These are phyloP conservation scores for Zaprionus lachaisei DNA, from an alignment of 1,140 invertebrate species.

Conservation along the genomic window DNA sequence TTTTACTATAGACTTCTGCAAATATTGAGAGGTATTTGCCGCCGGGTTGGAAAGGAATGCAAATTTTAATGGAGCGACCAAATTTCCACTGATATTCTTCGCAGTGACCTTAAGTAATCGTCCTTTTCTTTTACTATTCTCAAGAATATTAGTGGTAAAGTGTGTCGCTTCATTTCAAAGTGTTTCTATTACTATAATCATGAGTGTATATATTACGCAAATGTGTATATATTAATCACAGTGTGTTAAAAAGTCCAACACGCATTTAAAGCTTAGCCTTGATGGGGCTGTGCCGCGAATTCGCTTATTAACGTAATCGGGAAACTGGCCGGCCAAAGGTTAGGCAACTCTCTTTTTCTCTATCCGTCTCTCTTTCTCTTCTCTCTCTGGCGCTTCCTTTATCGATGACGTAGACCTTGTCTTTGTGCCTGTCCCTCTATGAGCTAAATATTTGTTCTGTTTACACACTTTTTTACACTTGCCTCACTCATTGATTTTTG, in stretches of 20 bases:
- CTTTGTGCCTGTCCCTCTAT: constrained; percentile 19
- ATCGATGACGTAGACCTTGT: constrained; percentile 62
- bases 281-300: constrained; percentile 44
- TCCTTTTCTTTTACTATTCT: no score
- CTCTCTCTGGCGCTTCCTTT: constrained; percentile 22
- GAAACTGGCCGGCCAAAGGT: constrained; percentile 5
- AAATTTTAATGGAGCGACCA: no score
- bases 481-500: constrained; percentile 66
- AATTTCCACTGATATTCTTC: no score
- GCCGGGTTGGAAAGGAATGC: no score
- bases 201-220: neutral
- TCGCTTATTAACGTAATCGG: constrained; percentile 26
- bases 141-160: no score
- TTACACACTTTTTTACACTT: constrained; percentile 65
- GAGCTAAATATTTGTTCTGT: constrained; percentile 59
- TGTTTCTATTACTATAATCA: neutral
- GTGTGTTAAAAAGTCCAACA: constrained; percentile 38
- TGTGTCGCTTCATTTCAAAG: no score
- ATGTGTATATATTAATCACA: neutral
- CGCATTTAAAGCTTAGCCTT: constrained; percentile 20
- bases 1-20: no score
- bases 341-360: constrained; percentile 10
- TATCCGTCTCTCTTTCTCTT: constrained; percentile 3
- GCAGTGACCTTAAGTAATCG: no score
- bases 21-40: no score